These are phyloP conservation scores for Pseudococcus longispinus DNA, from an alignment of 2,888 invertebrate genomes.

Conservation along the genomic window DNA sequence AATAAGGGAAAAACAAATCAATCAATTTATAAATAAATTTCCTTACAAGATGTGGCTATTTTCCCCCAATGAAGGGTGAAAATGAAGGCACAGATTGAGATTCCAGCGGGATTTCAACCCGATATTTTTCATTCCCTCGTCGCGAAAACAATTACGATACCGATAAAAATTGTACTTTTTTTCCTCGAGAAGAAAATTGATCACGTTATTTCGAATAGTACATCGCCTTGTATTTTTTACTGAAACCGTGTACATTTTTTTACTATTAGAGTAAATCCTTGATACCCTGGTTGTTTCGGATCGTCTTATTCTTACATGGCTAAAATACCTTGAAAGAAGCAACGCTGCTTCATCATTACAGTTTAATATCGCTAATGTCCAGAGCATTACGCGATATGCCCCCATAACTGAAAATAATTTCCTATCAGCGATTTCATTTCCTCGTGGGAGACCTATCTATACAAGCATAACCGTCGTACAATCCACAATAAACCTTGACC, in stretches of 20 bases:
- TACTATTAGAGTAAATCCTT: background rate
- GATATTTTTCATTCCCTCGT: background rate
- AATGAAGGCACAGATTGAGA: background rate
- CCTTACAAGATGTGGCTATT: background rate
- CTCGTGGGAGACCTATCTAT: conserved; percentile 6
- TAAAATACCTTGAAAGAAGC: background rate
- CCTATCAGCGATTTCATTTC: background rate
- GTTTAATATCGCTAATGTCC: conserved; percentile 20
- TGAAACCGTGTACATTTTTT: background rate
- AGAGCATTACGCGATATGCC: background rate
- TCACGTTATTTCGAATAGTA: background rate
- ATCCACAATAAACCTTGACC: background rate
- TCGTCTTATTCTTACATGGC: background rate
- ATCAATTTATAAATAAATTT: background rate
- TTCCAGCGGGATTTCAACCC: background rate
- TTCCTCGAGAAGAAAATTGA: background rate
- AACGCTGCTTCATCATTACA: background rate
- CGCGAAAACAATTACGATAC: background rate
- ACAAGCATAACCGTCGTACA: background rate
- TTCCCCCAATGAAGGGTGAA: background rate
- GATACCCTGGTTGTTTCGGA: background rate
- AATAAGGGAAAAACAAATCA: background rate
- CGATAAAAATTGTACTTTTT: background rate
- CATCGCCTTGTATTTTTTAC: background rate
- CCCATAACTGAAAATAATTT: conserved; percentile 1